Base-by-base conservation (phyloP, 2,797 vertebrate species). In the Mustela erminea region DNA sequence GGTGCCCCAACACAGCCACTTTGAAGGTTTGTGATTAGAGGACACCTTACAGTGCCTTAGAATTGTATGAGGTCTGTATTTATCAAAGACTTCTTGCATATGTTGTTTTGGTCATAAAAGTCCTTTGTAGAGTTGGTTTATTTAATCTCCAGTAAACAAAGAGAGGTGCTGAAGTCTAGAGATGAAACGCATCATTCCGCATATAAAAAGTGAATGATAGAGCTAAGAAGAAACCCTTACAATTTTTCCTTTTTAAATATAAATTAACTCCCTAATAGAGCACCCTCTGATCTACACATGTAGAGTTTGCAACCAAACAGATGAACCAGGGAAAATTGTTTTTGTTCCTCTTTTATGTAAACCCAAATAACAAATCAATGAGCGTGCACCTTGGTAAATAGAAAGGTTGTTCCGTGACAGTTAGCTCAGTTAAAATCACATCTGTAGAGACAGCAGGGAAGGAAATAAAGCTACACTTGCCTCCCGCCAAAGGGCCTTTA, bases 351-450 rank as follows among this genome's bases (percentile, higher is more conserved):
- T 87, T 89, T 95, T 90, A 90, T 74, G 52, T 87, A 97, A 97
- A 97, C 77, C 92, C 72, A 93, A 90, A 92, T 85, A 96, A 70
- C 82, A 95, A 96, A 95, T 97, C 90, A 93, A 32, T 91, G 93
- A 87, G 84, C 15, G 0, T 72, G 27, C 46, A 66, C 58, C 90
- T 70, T 88, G 87, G 70, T 97, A 96, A 96, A 97, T 18, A 20
- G 72, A 93, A 95, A 92, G 72, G 77, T 93, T 23, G 78, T 94
- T 96, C 85, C 10, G 5, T 93, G 77, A 41, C 78, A 66, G 38
- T 77, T 15, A 84, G 35, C 90, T 97, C 64, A 90, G 66, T 96
- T 96, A 96, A 90, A 95, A 92, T 74, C 46, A 82, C 49, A 68
- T 94, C 85, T 97, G 87, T 58, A 46, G 54, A 91, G 87, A 74